Evolutionary conservation across 2,888 invertebrate species (phyloP).

Genomic region (Chymomyza caudatula): DNA sequence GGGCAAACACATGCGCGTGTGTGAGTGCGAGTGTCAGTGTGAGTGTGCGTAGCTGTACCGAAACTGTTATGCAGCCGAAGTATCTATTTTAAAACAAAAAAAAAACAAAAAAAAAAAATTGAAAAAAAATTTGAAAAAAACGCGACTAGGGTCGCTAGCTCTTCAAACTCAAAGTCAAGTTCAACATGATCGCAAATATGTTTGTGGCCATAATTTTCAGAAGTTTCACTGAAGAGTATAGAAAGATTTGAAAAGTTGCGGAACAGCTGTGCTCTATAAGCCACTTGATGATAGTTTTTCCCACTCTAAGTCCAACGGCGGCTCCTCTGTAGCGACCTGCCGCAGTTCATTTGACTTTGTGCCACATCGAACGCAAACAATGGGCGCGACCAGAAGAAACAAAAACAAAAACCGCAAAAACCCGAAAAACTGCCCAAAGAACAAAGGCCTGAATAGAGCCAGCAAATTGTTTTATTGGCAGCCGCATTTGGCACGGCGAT

Average conservation of each 20-base stretch:
- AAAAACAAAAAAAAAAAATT: constrained; percentile 1
- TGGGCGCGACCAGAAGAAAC: neutral
- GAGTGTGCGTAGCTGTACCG: constrained; percentile 21
- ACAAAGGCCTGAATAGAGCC: constrained; percentile 43
- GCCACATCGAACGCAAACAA: neutral
- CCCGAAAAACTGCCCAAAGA: constrained; percentile 10
- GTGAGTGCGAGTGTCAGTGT: constrained; percentile 10
- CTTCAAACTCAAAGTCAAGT: constrained; percentile 59
- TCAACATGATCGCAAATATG: constrained; percentile 34
- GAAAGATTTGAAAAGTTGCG: neutral
- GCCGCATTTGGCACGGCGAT: constrained; percentile 59
- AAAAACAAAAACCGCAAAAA: neutral
- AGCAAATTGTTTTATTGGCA: constrained; percentile 70
- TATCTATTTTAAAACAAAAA: constrained; percentile 47
- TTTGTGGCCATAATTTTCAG: constrained; percentile 10
- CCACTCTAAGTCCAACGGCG: neutral
- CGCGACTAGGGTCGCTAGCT: constrained; percentile 16
- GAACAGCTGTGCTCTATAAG: neutral
- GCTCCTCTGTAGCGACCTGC: neutral
- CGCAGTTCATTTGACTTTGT: constrained; percentile 37
- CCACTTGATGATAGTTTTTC: neutral
- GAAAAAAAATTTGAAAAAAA: neutral
- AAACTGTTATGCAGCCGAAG: constrained; percentile 28
- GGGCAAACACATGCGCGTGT: constrained; percentile 35
- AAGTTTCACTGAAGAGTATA: too few species aligned